A percentile compares a stretch with the other conserved stretches of the same genome.
Evolutionary conservation across 1,140 invertebrate genomes (phyloP).

Genomic region (Leptinotarsa undecemlineata): DNA sequence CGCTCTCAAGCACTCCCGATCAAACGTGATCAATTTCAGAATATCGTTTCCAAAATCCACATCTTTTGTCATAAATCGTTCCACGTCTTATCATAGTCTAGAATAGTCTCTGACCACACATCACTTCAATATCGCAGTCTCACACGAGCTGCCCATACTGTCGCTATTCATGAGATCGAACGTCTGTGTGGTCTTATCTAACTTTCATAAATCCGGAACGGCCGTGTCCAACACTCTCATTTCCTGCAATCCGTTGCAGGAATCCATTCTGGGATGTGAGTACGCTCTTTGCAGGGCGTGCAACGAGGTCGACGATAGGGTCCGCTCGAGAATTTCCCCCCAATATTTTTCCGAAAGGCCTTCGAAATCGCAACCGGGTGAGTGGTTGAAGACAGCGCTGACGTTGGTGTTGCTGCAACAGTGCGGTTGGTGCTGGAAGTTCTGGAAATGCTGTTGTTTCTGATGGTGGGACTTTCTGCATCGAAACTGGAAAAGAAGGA

Average conservation of each 20-base stretch:
- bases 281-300: conserved; percentile 63
- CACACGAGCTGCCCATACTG: conserved; percentile 50
- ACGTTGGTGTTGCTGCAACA: conserved; percentile 44
- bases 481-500: conserved; percentile 42
- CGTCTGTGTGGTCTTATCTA: conserved; percentile 54
- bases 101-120: neutral
- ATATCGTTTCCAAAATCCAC: neutral
- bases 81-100: neutral
- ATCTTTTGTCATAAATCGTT: neutral
- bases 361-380: conserved; percentile 63
- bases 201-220: conserved; percentile 54
- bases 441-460: conserved; percentile 35
- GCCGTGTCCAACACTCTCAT: conserved; percentile 46
- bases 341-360: conserved; percentile 76
- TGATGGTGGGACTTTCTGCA: conserved; percentile 42
- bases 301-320: conserved; percentile 69
- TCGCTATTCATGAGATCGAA: conserved; percentile 44
- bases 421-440: conserved; percentile 33
- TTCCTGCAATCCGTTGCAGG: conserved; percentile 50
- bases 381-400: conserved; percentile 39
- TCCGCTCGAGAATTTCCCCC: conserved; percentile 75
- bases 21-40: neutral
- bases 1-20: neutral
- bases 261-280: conserved; percentile 41
- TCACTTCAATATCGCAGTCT: conserved; percentile 49